Percentiles rank a stretch among this genome's conserved stretches.
These are phyloP conservation scores for Corythornis madagascariensis DNA, from an alignment of 2,113 vertebrate genomes.

Conservation along the genomic window DNA sequence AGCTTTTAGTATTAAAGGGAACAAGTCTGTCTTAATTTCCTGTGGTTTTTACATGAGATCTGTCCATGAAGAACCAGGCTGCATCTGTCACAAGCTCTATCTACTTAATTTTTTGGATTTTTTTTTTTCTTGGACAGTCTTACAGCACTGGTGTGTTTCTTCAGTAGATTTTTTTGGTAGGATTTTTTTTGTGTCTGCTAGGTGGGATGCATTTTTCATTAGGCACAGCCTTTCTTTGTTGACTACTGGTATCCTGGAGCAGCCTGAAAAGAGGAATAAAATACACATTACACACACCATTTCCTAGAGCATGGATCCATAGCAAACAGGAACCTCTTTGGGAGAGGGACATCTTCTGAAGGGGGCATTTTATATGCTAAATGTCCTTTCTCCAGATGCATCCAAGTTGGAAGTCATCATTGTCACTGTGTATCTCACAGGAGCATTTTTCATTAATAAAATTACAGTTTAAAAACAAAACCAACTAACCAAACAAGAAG, in stretches of 20 bases:
- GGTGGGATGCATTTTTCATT: not conserved
- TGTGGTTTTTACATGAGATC: constrained; percentile 38
- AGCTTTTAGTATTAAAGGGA: constrained; percentile 8
- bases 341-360: not conserved
- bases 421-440: not conserved
- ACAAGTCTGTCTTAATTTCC: constrained; percentile 33
- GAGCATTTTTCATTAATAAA: not conserved
- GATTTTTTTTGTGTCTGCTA: not conserved
- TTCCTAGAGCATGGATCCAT: not conserved
- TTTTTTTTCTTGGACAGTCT: not conserved
- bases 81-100: not conserved
- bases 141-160: not conserved
- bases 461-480: not conserved
- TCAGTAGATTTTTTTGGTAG: not conserved
- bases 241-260: not conserved
- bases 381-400: not conserved
- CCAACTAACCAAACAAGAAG: not conserved
- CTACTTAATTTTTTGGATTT: not conserved
- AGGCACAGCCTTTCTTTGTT: not conserved
- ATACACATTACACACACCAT: not conserved
- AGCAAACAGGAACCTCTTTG: not conserved
- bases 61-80: not conserved
- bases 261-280: not conserved
- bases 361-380: not conserved
- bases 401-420: not conserved